Conservation (phyloP, 2,113 vertebrate genomes). For the Tamias sibiricus region DNA sequence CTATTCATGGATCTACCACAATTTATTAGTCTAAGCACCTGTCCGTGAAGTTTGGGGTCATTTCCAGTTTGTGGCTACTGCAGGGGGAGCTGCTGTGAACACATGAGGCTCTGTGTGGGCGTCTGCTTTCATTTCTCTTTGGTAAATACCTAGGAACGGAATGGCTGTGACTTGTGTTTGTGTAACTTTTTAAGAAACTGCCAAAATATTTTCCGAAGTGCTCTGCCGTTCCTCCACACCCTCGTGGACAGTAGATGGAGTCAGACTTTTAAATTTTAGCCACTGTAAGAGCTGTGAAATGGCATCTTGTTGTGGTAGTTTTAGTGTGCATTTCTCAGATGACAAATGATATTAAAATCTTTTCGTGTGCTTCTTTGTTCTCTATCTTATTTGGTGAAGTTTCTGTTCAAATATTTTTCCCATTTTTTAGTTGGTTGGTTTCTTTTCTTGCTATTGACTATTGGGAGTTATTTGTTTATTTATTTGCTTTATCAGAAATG, state of each 20-base stretch:
- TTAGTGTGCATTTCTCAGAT: neutral
- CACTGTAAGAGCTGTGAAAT: too few species aligned
- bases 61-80: neutral
- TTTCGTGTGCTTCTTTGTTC: neutral
- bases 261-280: neutral
- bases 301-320: neutral
- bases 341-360: too few species aligned
- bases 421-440: neutral
- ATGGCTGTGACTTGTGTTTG: neutral
- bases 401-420: neutral
- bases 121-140: neutral
- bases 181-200: neutral
- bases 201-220: neutral
- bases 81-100: neutral
- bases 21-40: neutral
- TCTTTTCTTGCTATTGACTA: neutral
- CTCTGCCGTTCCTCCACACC: fast-evolving
- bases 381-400: neutral
- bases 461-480: too few species aligned
- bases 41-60: fast-evolving
- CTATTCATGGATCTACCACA: fast-evolving
- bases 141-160: too few species aligned
- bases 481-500: neutral
- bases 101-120: too few species aligned
- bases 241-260: fast-evolving